Evolutionary conservation across 2,113 vertebrate genomes (phyloP), one percentile per base, ranked within the genome.

Genomic region (Sebastes fasciatus): DNA sequence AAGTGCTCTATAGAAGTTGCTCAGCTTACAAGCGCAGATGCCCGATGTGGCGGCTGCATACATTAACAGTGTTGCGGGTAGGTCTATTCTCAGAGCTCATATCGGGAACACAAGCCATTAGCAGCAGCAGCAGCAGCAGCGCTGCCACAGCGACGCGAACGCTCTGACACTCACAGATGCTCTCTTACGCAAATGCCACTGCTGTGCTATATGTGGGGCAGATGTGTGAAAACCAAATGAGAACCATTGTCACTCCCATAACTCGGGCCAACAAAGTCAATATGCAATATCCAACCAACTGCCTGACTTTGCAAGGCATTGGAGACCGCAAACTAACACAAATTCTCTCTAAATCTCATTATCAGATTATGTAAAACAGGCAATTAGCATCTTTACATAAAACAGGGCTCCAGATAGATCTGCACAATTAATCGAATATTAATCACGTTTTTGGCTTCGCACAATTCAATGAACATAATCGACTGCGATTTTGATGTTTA

Each of bases 121-220:
- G n/a, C 19, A 52, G 73, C 58, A 34, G 23, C 58, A 26, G 23
- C 23, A 23, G 34, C 34, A 74, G 46, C 68, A 72, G 13, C 3
- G n/a, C 61, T 57, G 55, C 60, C 78, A 70, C 49, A 43, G 68
- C 2, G 1, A 73, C 1, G 1, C 58, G n/a, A 62, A 61, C 23
- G 34, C 74, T 67, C 69, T 64, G 17, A 82, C 66, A 21, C 60
- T 65, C 66, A 46, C 51, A 68, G 69, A 75, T 16, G 43, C 76
- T 17, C 77, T 68, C 80, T 81, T 86, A 74, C 86, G 78, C 60
- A 93, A 89, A 87, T 87, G 77, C 52, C 92, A 91, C 86, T 42
- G 65, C 66, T 40, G 79, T 78, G 85, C 82, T 87, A 80, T 63
- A 91, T 93, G 74, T 88, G 67, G 89, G 83, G 52, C 84, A 74